Base-by-base conservation (phyloP, 2,888 invertebrate species). In the Steinernema hermaphroditum region DNA sequence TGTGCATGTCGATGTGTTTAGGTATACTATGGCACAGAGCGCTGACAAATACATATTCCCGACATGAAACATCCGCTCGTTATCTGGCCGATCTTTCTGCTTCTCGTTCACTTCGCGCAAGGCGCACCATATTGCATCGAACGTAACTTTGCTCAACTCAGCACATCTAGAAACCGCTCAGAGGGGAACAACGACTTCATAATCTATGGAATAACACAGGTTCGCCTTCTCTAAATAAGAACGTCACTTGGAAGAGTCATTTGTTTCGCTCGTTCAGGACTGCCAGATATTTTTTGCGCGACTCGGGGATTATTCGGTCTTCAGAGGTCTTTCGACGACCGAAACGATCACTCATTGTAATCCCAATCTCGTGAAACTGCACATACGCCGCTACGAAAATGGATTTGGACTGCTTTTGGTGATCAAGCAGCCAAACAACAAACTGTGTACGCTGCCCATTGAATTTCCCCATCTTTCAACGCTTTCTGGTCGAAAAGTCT, bases 231-330 rank as follows among this genome's bases (percentile, higher is more conserved):
- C 62, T 4, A 12, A 19, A 6, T 4, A n/a, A 19, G 46, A 16
- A 46, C n/a, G n/a, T n/a, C n/a, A n/a, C n/a, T n/a, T n/a, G 46
- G 9, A 32, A 62, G 32, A 32, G 6, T 37, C 4, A 37, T 37
- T 37, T 37, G 37, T 12, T 8, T 37, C 37, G 37, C 37, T 12
- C 12, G 37, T 37, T 37, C 37, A 62, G 62, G 62, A 62, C 62
- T 62, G 62, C 62, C 62, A 62, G 62, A 62, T 62, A 62, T 62
- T 62, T 62, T 62, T 62, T 62, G 62, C 62, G 6, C 62, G 62
- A 32, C 62, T 62, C 62, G 62, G 62, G 62, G 62, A 62, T 62
- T 62, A 62, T 19, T 24, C 27, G 27, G 34, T 62, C 62, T 62
- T 62, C n/a, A 29, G 62, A 62, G 62, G 62, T 27, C 62, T 62